Evolutionary conservation across 2,113 vertebrate species (phyloP), one percentile per base, ranked within the genome.

Genomic region (Stictonetta naevosa): DNA sequence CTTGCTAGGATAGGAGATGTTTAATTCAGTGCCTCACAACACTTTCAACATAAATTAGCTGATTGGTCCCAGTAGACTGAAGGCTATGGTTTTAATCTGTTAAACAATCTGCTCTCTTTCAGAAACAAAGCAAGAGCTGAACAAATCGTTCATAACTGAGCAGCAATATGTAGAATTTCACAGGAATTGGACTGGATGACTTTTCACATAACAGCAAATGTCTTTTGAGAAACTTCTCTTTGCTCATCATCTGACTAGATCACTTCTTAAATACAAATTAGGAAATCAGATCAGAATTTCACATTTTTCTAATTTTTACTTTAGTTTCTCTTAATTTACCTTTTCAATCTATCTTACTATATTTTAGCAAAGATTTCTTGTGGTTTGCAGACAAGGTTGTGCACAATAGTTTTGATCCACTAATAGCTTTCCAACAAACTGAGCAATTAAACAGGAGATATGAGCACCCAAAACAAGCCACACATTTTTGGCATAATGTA

Each of bases 21-120:
- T 91, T 90, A 94, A 96, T 91, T 91, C 58, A 90, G 58, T 73
- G 66, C 86, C 58, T 93, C 10, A 2, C 26, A 92, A 72, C 34
- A 78, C 18, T 81, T 95, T 75, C 72, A 89, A 89, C 13, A 76
- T 72, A 92, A 94, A 88, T 88, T 90, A 90, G 5, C 15, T 85
- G 88, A 83, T 94, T 88, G 67, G 40, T 93, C 90, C 38, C 90
- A 69, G 48, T n/a, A 88, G 78, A 58, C 78, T 81, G 13, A 26
- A 86, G 38, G 26, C 58, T 80, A 66, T 62, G 18, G 8, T 83
- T 95, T 83, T 77, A 91, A 90, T 92, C 68, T 90, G 44, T 29
- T 93, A 80, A 93, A 44, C 13, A 34, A 33, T 83, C 42, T 73
- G 8, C 33, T 86, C 31, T 8, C 15, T 69, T 66, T 87, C 40